Conservation (phyloP, 2,888 invertebrate genomes). For the Helleia helle region DNA sequence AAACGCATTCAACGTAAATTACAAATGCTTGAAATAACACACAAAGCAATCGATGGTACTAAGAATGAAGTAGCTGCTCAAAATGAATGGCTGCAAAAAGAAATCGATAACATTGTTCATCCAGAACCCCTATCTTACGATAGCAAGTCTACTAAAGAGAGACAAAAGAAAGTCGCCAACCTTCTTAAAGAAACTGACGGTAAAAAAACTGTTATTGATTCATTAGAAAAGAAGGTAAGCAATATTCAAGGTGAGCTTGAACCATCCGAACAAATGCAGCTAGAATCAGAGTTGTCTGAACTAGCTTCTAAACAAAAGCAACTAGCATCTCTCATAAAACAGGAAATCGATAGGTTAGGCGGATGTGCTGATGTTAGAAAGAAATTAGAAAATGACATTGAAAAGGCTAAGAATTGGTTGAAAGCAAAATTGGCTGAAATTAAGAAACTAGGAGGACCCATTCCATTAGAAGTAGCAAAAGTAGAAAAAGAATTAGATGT, state of each 20-base stretch:
- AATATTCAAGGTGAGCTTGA: slow-evolving; percentile 91
- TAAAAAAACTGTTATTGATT: slow-evolving; percentile 86
- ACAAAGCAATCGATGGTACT: slow-evolving; percentile 87
- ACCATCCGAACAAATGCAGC: slow-evolving; percentile 84
- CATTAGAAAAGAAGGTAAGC: slow-evolving; percentile 86
- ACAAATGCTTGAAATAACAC: slow-evolving; percentile 87
- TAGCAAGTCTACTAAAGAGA: slow-evolving; percentile 83
- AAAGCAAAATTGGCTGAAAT: slow-evolving; percentile 83
- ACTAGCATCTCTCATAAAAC: slow-evolving; percentile 79
- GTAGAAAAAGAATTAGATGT: slow-evolving; percentile 88
- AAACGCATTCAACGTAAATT: slow-evolving; percentile 89
- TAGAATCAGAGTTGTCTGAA: slow-evolving; percentile 82
- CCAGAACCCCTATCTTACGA: slow-evolving; percentile 83
- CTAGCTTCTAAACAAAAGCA: slow-evolving; percentile 84
- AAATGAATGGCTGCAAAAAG: slow-evolving; percentile 85
- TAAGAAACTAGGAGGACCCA: slow-evolving; percentile 82
- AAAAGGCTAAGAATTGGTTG: slow-evolving; percentile 87
- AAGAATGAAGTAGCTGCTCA: slow-evolving; percentile 85
- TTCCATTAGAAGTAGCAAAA: slow-evolving; percentile 85
- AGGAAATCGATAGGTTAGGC: slow-evolving; percentile 81
- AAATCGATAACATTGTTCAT: slow-evolving; percentile 78
- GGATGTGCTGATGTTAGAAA: slow-evolving; percentile 82
- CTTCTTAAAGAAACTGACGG: slow-evolving; percentile 88
- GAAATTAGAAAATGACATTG: slow-evolving; percentile 84
- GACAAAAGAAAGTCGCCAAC: slow-evolving; percentile 80